Conservation (phyloP, 2,113 vertebrate genomes). For the Alethe castanea region DNA sequence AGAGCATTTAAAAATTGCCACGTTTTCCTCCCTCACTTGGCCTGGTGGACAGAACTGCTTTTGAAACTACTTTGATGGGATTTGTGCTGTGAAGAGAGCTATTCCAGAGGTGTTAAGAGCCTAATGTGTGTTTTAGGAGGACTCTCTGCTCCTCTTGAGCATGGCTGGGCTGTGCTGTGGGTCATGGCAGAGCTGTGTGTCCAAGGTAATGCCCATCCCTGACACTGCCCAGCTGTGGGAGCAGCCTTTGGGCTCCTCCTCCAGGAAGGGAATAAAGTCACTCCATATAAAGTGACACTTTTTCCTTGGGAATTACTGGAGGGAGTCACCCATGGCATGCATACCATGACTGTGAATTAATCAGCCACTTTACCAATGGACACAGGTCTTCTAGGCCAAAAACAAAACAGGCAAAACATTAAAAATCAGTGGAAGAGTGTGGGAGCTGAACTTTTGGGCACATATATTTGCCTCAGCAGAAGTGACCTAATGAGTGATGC, state of each 20-base stretch:
- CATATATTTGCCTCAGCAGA: neutral
- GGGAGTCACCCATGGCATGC: neutral
- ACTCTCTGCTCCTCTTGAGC: rapidly evolving
- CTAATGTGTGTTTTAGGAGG: neutral
- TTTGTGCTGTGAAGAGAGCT: neutral
- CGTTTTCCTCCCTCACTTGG: neutral
- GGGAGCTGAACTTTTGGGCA: neutral
- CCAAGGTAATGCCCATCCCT: neutral
- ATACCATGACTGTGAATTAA: neutral
- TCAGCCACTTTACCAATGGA: neutral
- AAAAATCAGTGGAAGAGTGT: neutral
- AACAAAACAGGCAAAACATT: neutral
- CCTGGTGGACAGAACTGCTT: neutral
- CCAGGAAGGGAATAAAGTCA: neutral
- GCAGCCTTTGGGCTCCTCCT: neutral
- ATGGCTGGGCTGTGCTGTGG: rapidly evolving
- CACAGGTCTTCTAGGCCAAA: neutral
- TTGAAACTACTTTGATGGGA: neutral
- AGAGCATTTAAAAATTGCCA: neutral
- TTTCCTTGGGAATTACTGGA: neutral
- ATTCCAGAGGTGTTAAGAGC: neutral
- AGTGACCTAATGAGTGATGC: neutral
- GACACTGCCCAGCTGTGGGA: rapidly evolving
- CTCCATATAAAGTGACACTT: neutral
- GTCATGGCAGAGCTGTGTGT: too few species aligned